Percentiles rank a stretch among this genome's conserved stretches.
These are phyloP conservation scores for Corythornis cristatus DNA, from an alignment of 2,113 vertebrate species.

Conservation along the genomic window DNA sequence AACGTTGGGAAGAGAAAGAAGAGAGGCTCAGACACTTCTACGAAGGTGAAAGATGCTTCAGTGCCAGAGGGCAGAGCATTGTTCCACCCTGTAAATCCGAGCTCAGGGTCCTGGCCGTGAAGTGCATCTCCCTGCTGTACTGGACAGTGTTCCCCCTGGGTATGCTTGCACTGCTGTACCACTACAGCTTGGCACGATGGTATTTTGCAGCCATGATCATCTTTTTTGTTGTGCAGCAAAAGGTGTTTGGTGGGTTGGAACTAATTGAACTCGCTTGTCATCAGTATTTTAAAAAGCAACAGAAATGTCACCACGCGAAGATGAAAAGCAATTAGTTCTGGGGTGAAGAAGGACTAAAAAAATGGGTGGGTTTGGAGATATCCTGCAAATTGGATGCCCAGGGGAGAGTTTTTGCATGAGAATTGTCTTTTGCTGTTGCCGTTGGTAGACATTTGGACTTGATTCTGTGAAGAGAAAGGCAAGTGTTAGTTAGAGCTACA, in stretches of 20 bases:
- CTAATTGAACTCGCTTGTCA: slow-evolving; percentile 90
- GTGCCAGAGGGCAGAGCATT: slow-evolving; percentile 59
- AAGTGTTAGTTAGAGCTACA: slow-evolving; percentile 51
- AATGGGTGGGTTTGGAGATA: slow-evolving; percentile 8
- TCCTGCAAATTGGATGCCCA: slow-evolving; percentile 42
- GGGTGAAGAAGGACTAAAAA: not conserved
- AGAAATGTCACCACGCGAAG: slow-evolving; percentile 62
- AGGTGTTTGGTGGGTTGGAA: slow-evolving; percentile 89
- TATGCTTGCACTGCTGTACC: slow-evolving; percentile 80
- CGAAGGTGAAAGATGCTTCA: slow-evolving; percentile 77
- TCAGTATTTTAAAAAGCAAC: slow-evolving; percentile 75
- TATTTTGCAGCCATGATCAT: slow-evolving; percentile 80
- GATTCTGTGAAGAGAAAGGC: slow-evolving; percentile 54
- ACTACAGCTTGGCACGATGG: slow-evolving; percentile 80
- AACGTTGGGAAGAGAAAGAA: slow-evolving; percentile 95
- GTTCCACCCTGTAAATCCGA: slow-evolving; percentile 93
- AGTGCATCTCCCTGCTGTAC: slow-evolving; percentile 86
- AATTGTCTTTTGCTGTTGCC: slow-evolving; percentile 55
- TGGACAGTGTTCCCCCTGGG: slow-evolving; percentile 86
- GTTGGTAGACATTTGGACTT: slow-evolving; percentile 71
- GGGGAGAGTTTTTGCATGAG: slow-evolving; percentile 75
- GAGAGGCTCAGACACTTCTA: slow-evolving; percentile 87
- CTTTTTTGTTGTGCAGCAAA: slow-evolving; percentile 85
- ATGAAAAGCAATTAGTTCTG: slow-evolving; percentile 57
- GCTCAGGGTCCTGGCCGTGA: slow-evolving; percentile 85